Percentiles rank a stretch among this genome's conserved stretches.
phyloP scores from a whole-genome alignment of 1,140 invertebrate genomes.

The Nylanderia fulva region DNA sequence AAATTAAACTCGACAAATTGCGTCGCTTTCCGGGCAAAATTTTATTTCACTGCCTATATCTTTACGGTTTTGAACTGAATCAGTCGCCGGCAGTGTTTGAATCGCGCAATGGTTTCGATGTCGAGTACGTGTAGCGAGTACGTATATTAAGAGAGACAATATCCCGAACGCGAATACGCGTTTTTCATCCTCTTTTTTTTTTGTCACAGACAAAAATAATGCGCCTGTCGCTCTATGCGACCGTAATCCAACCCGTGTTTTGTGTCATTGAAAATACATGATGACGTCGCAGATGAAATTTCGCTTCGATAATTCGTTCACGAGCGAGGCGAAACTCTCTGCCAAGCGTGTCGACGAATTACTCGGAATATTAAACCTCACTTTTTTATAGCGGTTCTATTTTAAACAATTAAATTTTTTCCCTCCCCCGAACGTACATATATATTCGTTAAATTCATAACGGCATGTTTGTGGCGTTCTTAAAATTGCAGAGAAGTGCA shows the following conservation, averaged over 20 bases:
- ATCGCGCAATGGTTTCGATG: not conserved
- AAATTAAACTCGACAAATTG: conserved; percentile 22
- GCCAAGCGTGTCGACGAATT: conserved; percentile 1
- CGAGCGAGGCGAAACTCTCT: conserved; percentile 7
- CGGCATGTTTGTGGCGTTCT: not conserved
- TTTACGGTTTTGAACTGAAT: conserved; percentile 13
- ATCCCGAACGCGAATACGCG: not conserved
- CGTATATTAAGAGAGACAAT: conserved; percentile 29
- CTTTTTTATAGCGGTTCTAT: not conserved
- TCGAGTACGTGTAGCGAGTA: not conserved
- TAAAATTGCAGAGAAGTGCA: not conserved
- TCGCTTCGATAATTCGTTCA: conserved; percentile 13
- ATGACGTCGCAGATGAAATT: conserved; percentile 27
- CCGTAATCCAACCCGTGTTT: conserved; percentile 43
- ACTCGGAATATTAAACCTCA: conserved; percentile 27
- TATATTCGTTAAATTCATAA: conserved; percentile 31
- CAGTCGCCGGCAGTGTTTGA: not conserved
- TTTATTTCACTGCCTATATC: not conserved
- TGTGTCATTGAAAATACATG: conserved; percentile 34
- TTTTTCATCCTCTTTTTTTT: not conserved
- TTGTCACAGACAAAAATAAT: conserved; percentile 26
- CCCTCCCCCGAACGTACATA: not conserved
- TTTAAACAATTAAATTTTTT: conserved; percentile 31
- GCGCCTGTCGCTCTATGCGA: not conserved
- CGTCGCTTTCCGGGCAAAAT: not conserved